Evolutionary conservation across 2,888 invertebrate species (phyloP), one percentile per base, ranked within the genome.

Genomic region (Digitonthophagus gazella): DNA sequence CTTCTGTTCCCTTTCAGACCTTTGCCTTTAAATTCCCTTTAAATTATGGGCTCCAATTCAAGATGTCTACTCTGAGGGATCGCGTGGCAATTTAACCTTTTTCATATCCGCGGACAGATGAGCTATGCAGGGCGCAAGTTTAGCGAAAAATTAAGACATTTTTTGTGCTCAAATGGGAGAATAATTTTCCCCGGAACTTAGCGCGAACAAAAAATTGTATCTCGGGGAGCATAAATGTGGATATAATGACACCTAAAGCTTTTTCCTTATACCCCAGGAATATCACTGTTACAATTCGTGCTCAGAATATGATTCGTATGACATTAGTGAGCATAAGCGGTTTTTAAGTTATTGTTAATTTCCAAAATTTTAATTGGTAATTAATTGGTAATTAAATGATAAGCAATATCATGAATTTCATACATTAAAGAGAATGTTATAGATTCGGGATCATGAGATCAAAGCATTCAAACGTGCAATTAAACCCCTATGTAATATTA

Each of bases 181-280:
- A 44, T 44, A 44, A 44, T 44, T 44, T 44, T 44, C 6, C n/a
- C 28, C 8, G 28, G 28, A 44, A 44, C 28, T 44, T 44, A 44
- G 28, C 61, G 61, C 11, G 15, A 16, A 58, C 16, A 16, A 19
- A 58, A 58, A 18, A 61, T 4, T 16, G n/a, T 18, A 18, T 11
- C 19, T 16, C 63, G 54, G 63, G 15, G 54, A 20, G 55, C 61
- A 67, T 61, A 67, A 67, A 63, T 55, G 61, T 20, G 67, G 55
- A 63, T 54, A 67, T 67, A 63, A 67, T 67, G 61, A 67, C 58
- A 55, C 63, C 63, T 67, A 15, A 19, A 55, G 8, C 2, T 54
- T 54, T 44, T 44, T 58, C 3, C 2, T 3, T 58, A n/a, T 61
- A 11, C 11, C 28, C 28, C 28, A 5, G 28, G 6, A 44, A 44